These are phyloP conservation scores for Gymnoscopelus braueri DNA, from an alignment of 2,797 vertebrate species.

Conservation along the genomic window DNA sequence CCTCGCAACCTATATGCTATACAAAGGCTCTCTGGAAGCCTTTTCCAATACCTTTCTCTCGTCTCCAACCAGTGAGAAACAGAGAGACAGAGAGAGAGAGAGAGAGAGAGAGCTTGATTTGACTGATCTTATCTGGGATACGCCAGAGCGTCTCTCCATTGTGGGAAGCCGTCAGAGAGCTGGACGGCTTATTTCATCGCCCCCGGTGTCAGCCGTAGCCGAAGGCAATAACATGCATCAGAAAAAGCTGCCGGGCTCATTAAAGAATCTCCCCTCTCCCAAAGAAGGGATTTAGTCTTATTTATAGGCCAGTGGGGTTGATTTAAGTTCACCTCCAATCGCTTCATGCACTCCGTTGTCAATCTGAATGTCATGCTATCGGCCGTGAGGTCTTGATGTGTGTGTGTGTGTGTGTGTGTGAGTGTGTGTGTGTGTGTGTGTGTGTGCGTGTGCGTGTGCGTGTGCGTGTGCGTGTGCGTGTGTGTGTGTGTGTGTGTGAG, in stretches of 20 bases:
- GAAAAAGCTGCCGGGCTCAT: constrained; percentile 70
- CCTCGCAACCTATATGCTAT: no score
- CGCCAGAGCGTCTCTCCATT: constrained; percentile 46
- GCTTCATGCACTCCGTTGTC: constrained; percentile 71
- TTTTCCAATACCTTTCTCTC: no score
- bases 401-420: neutral
- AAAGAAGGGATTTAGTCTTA: constrained; percentile 76
- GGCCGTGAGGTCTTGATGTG: constrained; percentile 56
- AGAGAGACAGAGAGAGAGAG: no score
- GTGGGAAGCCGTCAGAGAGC: constrained; percentile 47
- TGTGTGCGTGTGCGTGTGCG: no score
- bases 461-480: neutral
- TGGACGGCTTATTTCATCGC: constrained; percentile 57
- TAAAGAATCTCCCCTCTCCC: constrained; percentile 63
- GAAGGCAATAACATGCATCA: constrained; percentile 67
- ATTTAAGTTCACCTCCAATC: constrained; percentile 74
- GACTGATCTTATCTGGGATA: constrained; percentile 64
- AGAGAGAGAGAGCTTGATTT: constrained; percentile 30
- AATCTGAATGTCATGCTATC: constrained; percentile 70
- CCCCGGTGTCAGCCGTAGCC: constrained; percentile 63
- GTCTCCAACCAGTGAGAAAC: no score
- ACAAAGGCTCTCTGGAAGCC: no score
- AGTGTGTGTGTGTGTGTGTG: no score
- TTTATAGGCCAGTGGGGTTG: constrained; percentile 73
- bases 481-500: neutral